Conservation (phyloP, 2,113 vertebrate species). For the Peromyscus maniculatus region DNA sequence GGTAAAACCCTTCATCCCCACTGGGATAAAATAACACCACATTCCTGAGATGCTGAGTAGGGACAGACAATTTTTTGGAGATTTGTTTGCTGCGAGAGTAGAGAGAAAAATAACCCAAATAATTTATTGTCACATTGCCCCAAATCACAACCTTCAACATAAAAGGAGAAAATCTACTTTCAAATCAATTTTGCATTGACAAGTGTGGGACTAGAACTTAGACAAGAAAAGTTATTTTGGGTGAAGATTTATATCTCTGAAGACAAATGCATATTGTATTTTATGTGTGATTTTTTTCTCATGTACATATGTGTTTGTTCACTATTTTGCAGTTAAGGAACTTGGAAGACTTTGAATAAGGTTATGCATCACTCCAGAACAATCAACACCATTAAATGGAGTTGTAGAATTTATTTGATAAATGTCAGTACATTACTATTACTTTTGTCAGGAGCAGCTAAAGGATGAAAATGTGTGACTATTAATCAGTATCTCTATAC, state of each 20-base stretch:
- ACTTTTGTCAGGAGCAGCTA: neutral
- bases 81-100: constrained; percentile 71
- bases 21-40: constrained; percentile 81
- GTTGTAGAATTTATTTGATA: neutral
- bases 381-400: neutral
- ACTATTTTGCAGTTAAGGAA: constrained; percentile 29
- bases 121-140: constrained; percentile 64
- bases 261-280: constrained; percentile 48
- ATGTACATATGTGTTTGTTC: constrained; percentile 29
- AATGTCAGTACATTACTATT: neutral
- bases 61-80: constrained; percentile 77
- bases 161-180: constrained; percentile 77
- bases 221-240: constrained; percentile 39
- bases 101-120: constrained; percentile 71
- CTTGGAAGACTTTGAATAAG: neutral
- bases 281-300: constrained; percentile 69
- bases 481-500: neutral
- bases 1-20: constrained; percentile 73
- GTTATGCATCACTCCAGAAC: neutral
- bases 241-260: constrained; percentile 57
- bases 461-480: neutral
- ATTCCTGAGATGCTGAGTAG: constrained; percentile 77
- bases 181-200: constrained; percentile 73
- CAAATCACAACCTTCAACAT: constrained; percentile 70
- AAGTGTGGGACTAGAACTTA: constrained; percentile 36